These are phyloP conservation scores for Teleopsis dalmanni DNA, from an alignment of 1,140 invertebrate species.

Conservation along the genomic window DNA sequence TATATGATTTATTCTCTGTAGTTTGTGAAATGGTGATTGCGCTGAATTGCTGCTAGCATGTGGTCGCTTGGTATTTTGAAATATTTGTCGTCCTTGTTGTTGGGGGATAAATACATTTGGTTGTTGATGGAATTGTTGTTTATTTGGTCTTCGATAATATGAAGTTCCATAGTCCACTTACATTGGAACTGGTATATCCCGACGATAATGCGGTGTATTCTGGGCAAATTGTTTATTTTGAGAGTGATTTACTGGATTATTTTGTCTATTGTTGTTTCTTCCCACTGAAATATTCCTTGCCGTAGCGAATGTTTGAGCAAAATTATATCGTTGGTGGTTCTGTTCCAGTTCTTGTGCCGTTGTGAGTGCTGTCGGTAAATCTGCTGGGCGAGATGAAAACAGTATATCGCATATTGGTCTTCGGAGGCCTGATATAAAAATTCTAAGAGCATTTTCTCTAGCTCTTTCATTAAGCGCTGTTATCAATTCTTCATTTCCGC, in stretches of 20 bases:
- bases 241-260: slow-evolving; percentile 1
- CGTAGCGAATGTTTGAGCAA: background rate
- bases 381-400: background rate
- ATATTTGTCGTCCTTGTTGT: too few relatives aligned
- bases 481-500: slow-evolving; percentile 1
- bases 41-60: slow-evolving; percentile 2
- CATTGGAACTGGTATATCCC: too few relatives aligned
- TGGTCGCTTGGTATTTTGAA: slow-evolving; percentile 2
- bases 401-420: slow-evolving; percentile 1
- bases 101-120: too few relatives aligned
- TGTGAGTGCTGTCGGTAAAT: background rate
- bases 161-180: background rate
- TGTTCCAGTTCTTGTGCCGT: background rate
- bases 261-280: background rate
- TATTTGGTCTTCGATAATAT: background rate
- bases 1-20: background rate
- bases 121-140: too few relatives aligned
- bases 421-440: background rate
- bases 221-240: too few relatives aligned
- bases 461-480: slow-evolving; percentile 14
- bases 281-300: background rate
- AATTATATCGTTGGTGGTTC: background rate
- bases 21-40: too few relatives aligned
- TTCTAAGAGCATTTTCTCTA: slow-evolving; percentile 1
- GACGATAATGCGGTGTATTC: too few relatives aligned